phyloP scores from a whole-genome alignment of 2,888 invertebrate genomes.

The Cartodere bifasciata region DNA sequence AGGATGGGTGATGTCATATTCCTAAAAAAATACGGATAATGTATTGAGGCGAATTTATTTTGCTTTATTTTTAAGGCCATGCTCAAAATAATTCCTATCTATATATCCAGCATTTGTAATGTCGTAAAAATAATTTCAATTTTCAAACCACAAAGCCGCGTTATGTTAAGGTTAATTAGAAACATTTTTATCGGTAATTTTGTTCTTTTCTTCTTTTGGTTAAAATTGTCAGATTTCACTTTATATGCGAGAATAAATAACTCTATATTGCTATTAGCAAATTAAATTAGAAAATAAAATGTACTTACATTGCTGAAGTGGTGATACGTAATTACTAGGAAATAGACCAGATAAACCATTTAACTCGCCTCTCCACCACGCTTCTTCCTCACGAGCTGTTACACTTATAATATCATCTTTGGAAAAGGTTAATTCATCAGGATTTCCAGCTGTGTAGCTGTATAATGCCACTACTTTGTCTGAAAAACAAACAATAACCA shows the following conservation, averaged over 20 bases:
- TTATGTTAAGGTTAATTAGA: too few relatives aligned
- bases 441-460: slow-evolving; percentile 87
- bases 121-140: too few relatives aligned
- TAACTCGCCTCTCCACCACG: slow-evolving; percentile 95
- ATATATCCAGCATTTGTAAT: too few relatives aligned
- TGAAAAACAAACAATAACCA: slow-evolving; percentile 27
- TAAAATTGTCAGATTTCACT: too few relatives aligned
- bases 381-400: slow-evolving; percentile 83
- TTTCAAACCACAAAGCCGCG: too few relatives aligned
- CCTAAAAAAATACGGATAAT: slow-evolving; percentile 27
- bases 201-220: too few relatives aligned
- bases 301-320: slow-evolving; percentile 51
- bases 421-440: slow-evolving; percentile 86
- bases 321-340: slow-evolving; percentile 89
- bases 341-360: slow-evolving; percentile 84
- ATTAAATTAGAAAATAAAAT: too few relatives aligned
- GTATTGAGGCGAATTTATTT: slow-evolving; percentile 4
- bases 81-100: too few relatives aligned
- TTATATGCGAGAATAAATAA: too few relatives aligned
- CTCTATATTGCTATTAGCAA: too few relatives aligned
- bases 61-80: too few relatives aligned
- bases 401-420: slow-evolving; percentile 86
- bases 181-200: too few relatives aligned
- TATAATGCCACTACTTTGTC: slow-evolving; percentile 88
- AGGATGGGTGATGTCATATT: slow-evolving; percentile 35